Evolutionary conservation across 2,888 invertebrate species (phyloP).

Genomic region (Synanthedon vespiformis): DNA sequence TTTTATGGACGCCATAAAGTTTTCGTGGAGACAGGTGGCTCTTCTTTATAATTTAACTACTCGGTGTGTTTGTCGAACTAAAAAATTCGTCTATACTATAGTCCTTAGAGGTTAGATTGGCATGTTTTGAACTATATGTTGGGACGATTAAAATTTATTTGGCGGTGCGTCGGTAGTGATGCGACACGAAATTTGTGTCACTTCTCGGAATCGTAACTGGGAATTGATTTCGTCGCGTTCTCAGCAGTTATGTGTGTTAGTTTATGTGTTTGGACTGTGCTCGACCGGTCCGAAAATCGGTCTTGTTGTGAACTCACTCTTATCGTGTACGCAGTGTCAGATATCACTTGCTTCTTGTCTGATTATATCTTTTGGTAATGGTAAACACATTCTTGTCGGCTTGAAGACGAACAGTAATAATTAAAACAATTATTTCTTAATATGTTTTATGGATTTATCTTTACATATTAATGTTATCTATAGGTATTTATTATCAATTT

Average conservation of each 20-base stretch:
- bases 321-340: constrained; percentile 45
- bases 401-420: constrained; percentile 55
- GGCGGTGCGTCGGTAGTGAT: constrained; percentile 66
- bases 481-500: background rate
- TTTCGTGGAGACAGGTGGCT: constrained; percentile 70
- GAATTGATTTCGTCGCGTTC: constrained; percentile 66
- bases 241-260: constrained; percentile 60
- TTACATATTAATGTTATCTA: background rate
- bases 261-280: constrained; percentile 42
- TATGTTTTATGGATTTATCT: background rate
- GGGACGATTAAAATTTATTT: constrained; percentile 62
- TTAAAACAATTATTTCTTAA: constrained; percentile 41
- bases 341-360: constrained; percentile 47
- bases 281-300: constrained; percentile 20
- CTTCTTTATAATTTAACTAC: constrained; percentile 64
- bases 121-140: constrained; percentile 22
- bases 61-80: constrained; percentile 27
- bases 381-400: constrained; percentile 53
- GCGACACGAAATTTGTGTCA: constrained; percentile 68
- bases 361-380: constrained; percentile 57
- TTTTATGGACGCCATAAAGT: constrained; percentile 68
- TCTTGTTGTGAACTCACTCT: constrained; percentile 45
- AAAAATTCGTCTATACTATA: constrained; percentile 34
- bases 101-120: constrained; percentile 54
- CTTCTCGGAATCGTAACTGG: constrained; percentile 66